phyloP scores from a whole-genome alignment of 1,140 invertebrate genomes.

The Atta texana region DNA sequence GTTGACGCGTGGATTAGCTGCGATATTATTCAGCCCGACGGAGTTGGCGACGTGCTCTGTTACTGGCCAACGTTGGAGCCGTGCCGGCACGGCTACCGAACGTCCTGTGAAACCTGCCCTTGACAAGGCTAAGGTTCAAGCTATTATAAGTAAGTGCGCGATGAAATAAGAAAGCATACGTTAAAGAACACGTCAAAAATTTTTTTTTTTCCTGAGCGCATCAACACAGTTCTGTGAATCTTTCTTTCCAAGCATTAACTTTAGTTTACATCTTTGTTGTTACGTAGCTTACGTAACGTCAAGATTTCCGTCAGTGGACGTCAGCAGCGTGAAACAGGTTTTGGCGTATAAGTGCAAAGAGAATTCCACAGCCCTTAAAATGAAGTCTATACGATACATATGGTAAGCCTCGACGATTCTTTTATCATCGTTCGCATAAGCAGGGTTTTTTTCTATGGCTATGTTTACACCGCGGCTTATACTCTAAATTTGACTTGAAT shows the following conservation, averaged over 20 bases:
- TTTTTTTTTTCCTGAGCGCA: neutral
- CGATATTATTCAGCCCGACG: conserved; percentile 91
- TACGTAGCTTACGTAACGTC: conserved; percentile 89
- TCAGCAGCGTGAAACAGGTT: conserved; percentile 91
- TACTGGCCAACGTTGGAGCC: conserved; percentile 91
- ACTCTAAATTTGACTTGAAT: too few relatives aligned
- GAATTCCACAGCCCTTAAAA: conserved; percentile 90
- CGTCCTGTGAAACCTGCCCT: conserved; percentile 91
- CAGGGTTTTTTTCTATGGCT: too few relatives aligned
- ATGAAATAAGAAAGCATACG: neutral
- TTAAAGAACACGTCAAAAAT: neutral
- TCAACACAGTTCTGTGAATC: neutral
- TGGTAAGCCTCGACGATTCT: conserved; percentile 81
- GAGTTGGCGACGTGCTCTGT: conserved; percentile 91
- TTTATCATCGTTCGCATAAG: neutral
- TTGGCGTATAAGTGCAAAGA: conserved; percentile 92
- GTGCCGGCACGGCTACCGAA: conserved; percentile 89
- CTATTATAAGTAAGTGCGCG: conserved; percentile 89
- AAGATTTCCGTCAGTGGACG: conserved; percentile 90
- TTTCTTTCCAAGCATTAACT: neutral
- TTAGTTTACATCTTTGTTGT: conserved; percentile 53
- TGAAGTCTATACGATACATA: conserved; percentile 90
- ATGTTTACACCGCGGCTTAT: too few relatives aligned
- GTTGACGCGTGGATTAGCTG: conserved; percentile 90
- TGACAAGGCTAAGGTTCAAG: conserved; percentile 90